Evolutionary conservation across 2,797 vertebrate species (phyloP).

Genomic region (Oreonectes daqikongensis): DNA sequence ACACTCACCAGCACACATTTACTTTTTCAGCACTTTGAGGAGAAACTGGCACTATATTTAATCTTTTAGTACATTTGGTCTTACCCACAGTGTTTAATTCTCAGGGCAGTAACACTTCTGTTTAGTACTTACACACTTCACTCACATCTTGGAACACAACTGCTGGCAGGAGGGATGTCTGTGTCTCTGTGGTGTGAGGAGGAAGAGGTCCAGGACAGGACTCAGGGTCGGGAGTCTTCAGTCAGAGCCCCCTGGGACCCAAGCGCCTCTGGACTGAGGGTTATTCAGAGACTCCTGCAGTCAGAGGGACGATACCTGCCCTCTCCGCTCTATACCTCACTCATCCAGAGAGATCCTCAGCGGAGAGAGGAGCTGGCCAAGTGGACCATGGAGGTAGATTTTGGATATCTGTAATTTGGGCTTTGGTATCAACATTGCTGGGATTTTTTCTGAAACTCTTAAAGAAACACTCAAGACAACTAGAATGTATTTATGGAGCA

Average conservation of each 20-base stretch:
- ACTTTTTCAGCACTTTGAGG: neutral
- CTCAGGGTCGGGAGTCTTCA: slow-evolving; percentile 35
- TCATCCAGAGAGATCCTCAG: slow-evolving; percentile 74
- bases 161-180: slow-evolving; percentile 55
- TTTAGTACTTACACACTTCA: slow-evolving; percentile 16
- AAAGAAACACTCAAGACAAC: too few species aligned
- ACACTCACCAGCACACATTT: slow-evolving; percentile 12
- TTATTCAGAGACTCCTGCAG: slow-evolving; percentile 75
- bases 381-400: slow-evolving; percentile 77
- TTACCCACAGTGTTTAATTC: neutral
- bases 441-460: neutral
- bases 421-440: neutral
- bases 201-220: slow-evolving; percentile 58
- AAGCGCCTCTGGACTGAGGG: slow-evolving; percentile 71
- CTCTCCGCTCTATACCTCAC: slow-evolving; percentile 72
- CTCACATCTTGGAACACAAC: slow-evolving; percentile 49
- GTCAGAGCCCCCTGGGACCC: slow-evolving; percentile 78
- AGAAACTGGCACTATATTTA: slow-evolving; percentile 30
- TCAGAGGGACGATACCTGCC: slow-evolving; percentile 76
- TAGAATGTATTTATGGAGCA: neutral
- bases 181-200: slow-evolving; percentile 81
- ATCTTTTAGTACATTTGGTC: neutral
- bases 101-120: neutral
- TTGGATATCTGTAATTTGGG: neutral
- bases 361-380: slow-evolving; percentile 75